Evolutionary conservation across 2,797 vertebrate species (phyloP), one percentile per base, ranked within the genome.

Genomic region (Huso huso): DNA sequence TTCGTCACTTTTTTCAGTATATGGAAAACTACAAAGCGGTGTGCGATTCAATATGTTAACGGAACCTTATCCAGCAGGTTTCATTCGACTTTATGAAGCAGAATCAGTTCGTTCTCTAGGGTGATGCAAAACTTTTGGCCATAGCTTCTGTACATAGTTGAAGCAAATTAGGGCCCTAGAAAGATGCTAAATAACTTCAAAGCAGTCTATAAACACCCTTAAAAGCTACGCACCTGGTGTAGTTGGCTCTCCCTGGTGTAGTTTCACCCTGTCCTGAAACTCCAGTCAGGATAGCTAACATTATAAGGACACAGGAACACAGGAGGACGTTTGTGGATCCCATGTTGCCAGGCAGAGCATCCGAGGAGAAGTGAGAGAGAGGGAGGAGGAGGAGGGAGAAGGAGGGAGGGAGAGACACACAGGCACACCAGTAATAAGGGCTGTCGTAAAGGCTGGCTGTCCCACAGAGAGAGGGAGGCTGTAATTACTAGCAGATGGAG

Each of bases 401-500:
- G 66, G 52, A 61, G 53, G 70, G 70, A 68, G 70, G 62, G 63
- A 68, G 55, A 74, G 60, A 37, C 62, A n/a, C 18, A 60, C n/a
- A 73, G 71, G 15, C 72, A 74, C 66, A 10, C 68, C 68, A 67
- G 18, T 72, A 37, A 10, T 7, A 68, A 68, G 62, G 63, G 6
- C 10, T 23, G 51, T 66, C 71, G 72, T 37, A 37, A 37, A 37
- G 23, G 2, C 23, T 37, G 23, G 23, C 23, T 37, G 23, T 3
- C 23, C 23, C 23, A 37, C 23, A 37, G 70, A 18, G 61, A 68
- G 10, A 60, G 23, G 15, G 58, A 68, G 59, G 64, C 63, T 79
- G 74, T 87, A 84, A 88, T 86, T 78, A 76, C 18, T 81, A 66
- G 76, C 86, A 89, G 87, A 88, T 89, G 87, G 81, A 76, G 65